A percentile compares a stretch with the other conserved stretches of the same genome.
phyloP scores from a whole-genome alignment of 1,140 invertebrate genomes.

The Mizuhopecten yessoensis region DNA sequence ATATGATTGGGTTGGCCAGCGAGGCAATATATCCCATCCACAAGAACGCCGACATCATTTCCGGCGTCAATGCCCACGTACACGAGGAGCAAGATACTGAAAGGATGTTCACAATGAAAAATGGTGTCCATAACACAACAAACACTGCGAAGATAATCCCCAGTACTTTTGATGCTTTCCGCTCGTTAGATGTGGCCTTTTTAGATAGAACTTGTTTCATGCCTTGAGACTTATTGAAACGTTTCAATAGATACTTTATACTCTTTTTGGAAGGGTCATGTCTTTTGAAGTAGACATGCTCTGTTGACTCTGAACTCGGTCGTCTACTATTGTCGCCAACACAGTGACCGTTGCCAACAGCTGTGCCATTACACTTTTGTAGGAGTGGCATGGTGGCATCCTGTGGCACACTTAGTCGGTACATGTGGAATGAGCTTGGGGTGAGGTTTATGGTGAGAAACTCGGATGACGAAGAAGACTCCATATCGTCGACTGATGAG shows the following conservation, averaged over 20 bases:
- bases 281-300: constrained; percentile 33
- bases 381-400: constrained; percentile 17
- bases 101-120: constrained; percentile 82
- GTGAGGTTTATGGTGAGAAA: constrained; percentile 72
- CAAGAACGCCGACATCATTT: constrained; percentile 79
- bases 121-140: constrained; percentile 82
- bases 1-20: constrained; percentile 83
- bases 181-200: constrained; percentile 80
- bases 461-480: constrained; percentile 68
- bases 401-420: constrained; percentile 56
- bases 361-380: constrained; percentile 6
- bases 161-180: constrained; percentile 82
- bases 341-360: background rate
- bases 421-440: constrained; percentile 70
- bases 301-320: background rate
- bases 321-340: background rate
- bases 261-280: constrained; percentile 40
- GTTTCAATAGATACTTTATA: constrained; percentile 52
- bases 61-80: constrained; percentile 68
- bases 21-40: constrained; percentile 84
- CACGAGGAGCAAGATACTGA: constrained; percentile 75
- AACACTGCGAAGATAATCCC: constrained; percentile 83
- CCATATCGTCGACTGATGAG: constrained; percentile 58
- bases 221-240: constrained; percentile 59
- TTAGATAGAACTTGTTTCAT: constrained; percentile 74